A percentile compares a stretch with the other conserved stretches of the same genome.
phyloP scores from a whole-genome alignment of 2,888 invertebrate species.

The Imbricaverruca yamaguchii region DNA sequence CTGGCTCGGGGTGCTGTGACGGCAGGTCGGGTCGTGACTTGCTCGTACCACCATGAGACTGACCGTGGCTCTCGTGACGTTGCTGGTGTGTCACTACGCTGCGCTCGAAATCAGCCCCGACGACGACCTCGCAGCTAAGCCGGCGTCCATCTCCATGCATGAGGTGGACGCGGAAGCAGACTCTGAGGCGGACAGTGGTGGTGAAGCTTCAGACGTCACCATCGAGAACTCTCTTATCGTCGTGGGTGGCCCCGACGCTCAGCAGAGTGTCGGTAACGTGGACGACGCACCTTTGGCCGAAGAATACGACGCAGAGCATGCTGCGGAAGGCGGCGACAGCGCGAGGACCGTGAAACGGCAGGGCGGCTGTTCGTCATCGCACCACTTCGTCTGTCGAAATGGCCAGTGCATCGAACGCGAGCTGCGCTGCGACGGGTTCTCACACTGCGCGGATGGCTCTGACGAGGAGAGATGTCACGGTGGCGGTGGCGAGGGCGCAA shows the following conservation, averaged over 20 bases:
- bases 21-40: not conserved
- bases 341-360: not conserved
- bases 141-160: too few relatives aligned
- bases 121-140: too few relatives aligned
- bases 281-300: not conserved
- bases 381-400: not conserved
- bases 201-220: too few relatives aligned
- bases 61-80: not conserved
- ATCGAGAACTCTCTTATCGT: too few relatives aligned
- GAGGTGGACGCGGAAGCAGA: too few relatives aligned
- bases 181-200: too few relatives aligned
- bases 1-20: not conserved
- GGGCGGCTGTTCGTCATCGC: not conserved
- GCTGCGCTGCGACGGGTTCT: not conserved
- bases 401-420: conserved; percentile 13
- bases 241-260: too few relatives aligned
- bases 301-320: not conserved
- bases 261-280: not conserved
- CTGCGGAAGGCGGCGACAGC: not conserved
- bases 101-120: too few relatives aligned
- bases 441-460: not conserved
- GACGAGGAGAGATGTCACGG: not conserved
- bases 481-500: not conserved
- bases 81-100: not conserved
- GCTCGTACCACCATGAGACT: not conserved